These are phyloP conservation scores for Decapterus maruadsi DNA, from an alignment of 2,797 vertebrate genomes.

Conservation along the genomic window DNA sequence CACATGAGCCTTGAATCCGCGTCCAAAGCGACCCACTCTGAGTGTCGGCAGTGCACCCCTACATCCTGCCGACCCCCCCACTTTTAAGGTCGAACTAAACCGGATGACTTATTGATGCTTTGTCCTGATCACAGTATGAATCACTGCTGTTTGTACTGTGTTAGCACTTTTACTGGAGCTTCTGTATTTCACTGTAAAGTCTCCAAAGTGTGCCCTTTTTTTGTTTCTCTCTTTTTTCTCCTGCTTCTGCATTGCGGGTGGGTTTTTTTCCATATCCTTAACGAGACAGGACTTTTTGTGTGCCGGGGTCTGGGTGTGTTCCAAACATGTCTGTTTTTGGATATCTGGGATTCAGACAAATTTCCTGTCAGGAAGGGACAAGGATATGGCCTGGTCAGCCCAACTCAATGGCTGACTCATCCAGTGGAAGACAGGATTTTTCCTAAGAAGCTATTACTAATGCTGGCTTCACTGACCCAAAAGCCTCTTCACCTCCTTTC, in stretches of 20 bases:
- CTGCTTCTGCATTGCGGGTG: constrained; percentile 62
- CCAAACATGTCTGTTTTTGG: constrained; percentile 79
- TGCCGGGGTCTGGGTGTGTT: constrained; percentile 76
- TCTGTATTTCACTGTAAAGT: constrained; percentile 20
- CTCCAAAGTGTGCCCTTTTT: neutral
- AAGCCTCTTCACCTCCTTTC: neutral
- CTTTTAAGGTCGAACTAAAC: neutral
- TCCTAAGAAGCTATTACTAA: constrained; percentile 27
- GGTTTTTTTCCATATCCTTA: constrained; percentile 47
- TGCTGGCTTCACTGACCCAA: neutral
- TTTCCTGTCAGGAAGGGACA: constrained; percentile 86
- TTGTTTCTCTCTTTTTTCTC: constrained; percentile 8
- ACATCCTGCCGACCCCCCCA: neutral
- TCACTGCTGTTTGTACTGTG: constrained; percentile 12
- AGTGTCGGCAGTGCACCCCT: neutral
- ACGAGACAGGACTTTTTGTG: constrained; percentile 51
- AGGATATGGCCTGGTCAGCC: constrained; percentile 74
- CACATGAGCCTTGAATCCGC: neutral
- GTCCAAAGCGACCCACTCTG: neutral
- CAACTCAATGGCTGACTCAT: constrained; percentile 78
- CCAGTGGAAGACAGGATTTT: constrained; percentile 60
- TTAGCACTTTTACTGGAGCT: constrained; percentile 17
- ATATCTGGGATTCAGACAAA: constrained; percentile 76
- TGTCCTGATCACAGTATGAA: constrained; percentile 10
- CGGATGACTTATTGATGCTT: constrained; percentile 7